Percentiles rank a stretch among this genome's conserved stretches.
Conservation (phyloP, 1,140 invertebrate genomes). For the Dendrolimus kikuchii region DNA sequence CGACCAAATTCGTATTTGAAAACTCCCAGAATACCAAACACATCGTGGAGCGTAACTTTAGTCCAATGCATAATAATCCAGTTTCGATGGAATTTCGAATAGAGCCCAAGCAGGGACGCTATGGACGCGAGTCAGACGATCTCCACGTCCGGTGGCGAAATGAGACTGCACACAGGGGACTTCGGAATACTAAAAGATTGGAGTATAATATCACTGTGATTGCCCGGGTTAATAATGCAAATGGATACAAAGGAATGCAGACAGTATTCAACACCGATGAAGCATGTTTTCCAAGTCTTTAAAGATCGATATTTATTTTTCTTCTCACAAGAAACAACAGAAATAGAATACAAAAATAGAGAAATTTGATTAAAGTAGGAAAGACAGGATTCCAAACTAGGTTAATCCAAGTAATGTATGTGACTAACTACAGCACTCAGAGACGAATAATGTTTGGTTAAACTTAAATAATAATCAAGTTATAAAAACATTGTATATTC, state of each 20-base stretch:
- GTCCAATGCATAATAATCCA: conserved; percentile 30
- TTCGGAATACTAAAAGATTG: conserved; percentile 1
- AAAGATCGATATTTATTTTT: not conserved
- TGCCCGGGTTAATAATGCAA: not conserved
- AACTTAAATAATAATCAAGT: too few species aligned
- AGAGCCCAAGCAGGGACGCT: not conserved
- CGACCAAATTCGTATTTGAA: conserved; percentile 7
- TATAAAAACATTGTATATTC: too few species aligned
- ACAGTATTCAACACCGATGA: not conserved
- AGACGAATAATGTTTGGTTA: too few species aligned
- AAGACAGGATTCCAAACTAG: too few species aligned
- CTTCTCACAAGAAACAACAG: conserved; percentile 10
- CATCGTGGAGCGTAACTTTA: conserved; percentile 10
- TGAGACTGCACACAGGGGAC: conserved; percentile 1
- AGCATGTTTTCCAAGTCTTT: not conserved
- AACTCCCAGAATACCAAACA: not conserved
- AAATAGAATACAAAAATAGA: conserved; percentile 7
- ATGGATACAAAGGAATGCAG: conserved; percentile 1
- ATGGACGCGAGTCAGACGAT: conserved; percentile 7
- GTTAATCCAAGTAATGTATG: too few species aligned
- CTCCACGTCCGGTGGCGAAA: conserved; percentile 9
- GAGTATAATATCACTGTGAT: not conserved
- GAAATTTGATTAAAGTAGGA: too few species aligned
- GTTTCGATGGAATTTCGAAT: conserved; percentile 20
- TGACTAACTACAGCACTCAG: too few species aligned